phyloP scores from a whole-genome alignment of 2,888 invertebrate genomes.

The Dicyrtoma fusca region DNA sequence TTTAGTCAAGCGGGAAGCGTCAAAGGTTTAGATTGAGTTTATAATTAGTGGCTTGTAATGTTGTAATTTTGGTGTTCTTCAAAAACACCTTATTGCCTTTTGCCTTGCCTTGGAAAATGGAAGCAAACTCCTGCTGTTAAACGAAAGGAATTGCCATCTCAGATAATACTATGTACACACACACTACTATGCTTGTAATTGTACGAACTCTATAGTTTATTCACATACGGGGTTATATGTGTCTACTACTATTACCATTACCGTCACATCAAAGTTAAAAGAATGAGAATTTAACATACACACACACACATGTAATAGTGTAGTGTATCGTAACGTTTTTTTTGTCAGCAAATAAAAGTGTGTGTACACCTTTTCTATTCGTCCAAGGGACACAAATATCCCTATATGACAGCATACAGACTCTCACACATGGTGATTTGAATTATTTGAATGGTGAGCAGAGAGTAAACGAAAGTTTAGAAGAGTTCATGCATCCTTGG shows the following conservation, averaged over 20 bases:
- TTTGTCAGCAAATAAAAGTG: background rate
- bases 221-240: background rate
- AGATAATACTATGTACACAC: background rate
- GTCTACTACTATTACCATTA: background rate
- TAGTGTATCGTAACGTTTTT: too few species aligned
- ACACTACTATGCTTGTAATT: too few species aligned
- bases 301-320: too few species aligned
- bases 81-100: too few species aligned
- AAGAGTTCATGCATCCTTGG: constrained; percentile 20
- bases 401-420: background rate
- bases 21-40: constrained; percentile 11
- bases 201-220: too few species aligned
- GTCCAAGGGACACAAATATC: background rate
- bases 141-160: background rate
- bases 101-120: too few species aligned
- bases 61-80: background rate
- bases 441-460: background rate
- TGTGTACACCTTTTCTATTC: background rate
- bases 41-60: too few species aligned
- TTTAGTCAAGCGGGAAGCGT: constrained; percentile 23
- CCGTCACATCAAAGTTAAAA: background rate
- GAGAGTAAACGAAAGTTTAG: background rate
- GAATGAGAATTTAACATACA: background rate
- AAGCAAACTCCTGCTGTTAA: constrained; percentile 8
- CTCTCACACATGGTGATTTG: background rate